Evolutionary conservation across 2,113 vertebrate genomes (phyloP).

Genomic region (Cinclus cinclus): DNA sequence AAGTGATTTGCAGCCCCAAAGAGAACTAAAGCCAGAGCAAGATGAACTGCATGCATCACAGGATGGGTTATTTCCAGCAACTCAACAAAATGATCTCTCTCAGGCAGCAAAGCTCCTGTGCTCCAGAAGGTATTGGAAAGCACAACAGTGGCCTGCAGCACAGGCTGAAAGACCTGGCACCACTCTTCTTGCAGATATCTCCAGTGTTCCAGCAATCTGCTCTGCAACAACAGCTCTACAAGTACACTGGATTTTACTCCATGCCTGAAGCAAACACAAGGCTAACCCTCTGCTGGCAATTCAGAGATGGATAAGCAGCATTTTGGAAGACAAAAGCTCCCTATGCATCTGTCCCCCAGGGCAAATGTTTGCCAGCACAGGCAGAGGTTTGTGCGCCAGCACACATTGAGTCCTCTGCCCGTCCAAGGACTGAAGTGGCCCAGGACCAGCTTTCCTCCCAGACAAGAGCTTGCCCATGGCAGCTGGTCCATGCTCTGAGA

Average conservation of each 20-base stretch:
- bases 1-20: neutral
- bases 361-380: neutral
- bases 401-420: neutral
- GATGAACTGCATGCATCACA: neutral
- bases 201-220: slow-evolving; percentile 17
- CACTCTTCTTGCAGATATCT: neutral
- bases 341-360: neutral
- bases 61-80: slow-evolving; percentile 17
- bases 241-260: neutral
- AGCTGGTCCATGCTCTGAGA: accelerated
- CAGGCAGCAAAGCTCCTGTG: neutral
- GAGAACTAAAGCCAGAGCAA: slow-evolving; percentile 16
- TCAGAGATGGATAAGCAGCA: neutral
- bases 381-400: neutral
- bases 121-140: slow-evolving; percentile 27
- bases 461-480: neutral
- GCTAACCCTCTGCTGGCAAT: neutral
- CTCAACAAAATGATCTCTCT: neutral
- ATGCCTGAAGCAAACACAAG: neutral
- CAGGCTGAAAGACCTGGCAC: slow-evolving; percentile 10
- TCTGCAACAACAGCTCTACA: neutral
- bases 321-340: neutral
- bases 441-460: neutral
- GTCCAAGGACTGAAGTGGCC: neutral
- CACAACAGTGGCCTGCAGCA: neutral